Evolutionary conservation across 2,113 vertebrate species (phyloP).

Genomic region (Toxotes jaculatrix): DNA sequence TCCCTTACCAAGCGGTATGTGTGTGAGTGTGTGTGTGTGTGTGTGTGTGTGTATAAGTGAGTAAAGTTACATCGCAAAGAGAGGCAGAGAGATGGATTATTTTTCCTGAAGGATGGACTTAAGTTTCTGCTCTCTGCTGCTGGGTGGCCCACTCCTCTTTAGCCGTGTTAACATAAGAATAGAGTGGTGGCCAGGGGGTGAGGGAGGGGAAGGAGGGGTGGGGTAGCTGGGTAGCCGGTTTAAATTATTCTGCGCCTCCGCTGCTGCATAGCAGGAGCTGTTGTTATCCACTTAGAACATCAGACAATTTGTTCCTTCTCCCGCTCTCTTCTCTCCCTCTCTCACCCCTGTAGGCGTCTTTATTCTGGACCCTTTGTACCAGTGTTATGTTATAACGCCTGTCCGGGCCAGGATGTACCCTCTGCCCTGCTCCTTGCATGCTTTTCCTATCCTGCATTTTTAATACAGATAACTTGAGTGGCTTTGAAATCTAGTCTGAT

Average conservation of each 20-base stretch:
- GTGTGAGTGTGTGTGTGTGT: slow-evolving; percentile 42
- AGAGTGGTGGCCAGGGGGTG: slow-evolving; percentile 66
- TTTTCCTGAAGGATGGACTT: slow-evolving; percentile 82
- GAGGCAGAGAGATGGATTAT: slow-evolving; percentile 78
- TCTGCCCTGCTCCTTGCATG: slow-evolving; percentile 1
- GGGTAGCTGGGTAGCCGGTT: slow-evolving; percentile 76
- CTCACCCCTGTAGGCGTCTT: slow-evolving; percentile 68
- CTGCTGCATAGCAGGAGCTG: slow-evolving; percentile 82
- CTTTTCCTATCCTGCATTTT: neutral
- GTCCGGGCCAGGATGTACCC: slow-evolving; percentile 28
- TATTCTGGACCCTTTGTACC: slow-evolving; percentile 61
- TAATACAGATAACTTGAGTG: neutral
- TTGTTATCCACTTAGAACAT: slow-evolving; percentile 85
- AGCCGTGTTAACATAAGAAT: slow-evolving; percentile 88
- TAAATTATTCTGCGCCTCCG: slow-evolving; percentile 82
- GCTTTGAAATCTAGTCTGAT: neutral
- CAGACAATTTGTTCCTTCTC: slow-evolving; percentile 76
- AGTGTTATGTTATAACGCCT: slow-evolving; percentile 30
- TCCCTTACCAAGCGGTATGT: slow-evolving; percentile 36
- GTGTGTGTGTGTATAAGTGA: slow-evolving; percentile 45
- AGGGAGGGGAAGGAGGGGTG: slow-evolving; percentile 35
- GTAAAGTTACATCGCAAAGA: slow-evolving; percentile 74
- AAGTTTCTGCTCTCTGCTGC: slow-evolving; percentile 81
- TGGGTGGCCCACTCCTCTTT: slow-evolving; percentile 85
- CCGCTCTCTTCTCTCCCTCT: slow-evolving; percentile 60